Conservation (phyloP, 2,888 invertebrate species). For the Magallana nippona region DNA sequence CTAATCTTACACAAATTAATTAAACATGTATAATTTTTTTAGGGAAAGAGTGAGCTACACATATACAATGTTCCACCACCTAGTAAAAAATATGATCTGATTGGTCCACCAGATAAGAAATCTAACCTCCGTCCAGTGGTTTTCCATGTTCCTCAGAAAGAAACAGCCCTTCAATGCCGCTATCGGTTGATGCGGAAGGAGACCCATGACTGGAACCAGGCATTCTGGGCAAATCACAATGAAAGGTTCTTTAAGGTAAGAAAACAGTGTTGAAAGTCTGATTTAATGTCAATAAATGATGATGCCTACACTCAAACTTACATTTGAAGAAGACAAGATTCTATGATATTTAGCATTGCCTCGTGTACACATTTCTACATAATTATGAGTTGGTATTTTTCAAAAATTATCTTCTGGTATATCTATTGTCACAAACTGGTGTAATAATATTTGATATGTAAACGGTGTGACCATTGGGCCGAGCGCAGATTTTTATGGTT, state of each 20-base stretch:
- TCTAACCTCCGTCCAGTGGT: conserved; percentile 89
- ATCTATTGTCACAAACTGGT: background rate
- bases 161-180: conserved; percentile 85
- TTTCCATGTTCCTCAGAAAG: conserved; percentile 85
- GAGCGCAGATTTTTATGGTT: too few relatives aligned
- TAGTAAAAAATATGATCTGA: conserved; percentile 82
- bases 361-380: too few relatives aligned
- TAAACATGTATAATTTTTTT: background rate
- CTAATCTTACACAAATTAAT: background rate
- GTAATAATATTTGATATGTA: background rate
- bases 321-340: too few relatives aligned
- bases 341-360: too few relatives aligned
- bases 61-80: conserved; percentile 38
- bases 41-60: conserved; percentile 33
- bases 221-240: conserved; percentile 91
- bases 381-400: too few relatives aligned
- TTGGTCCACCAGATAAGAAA: conserved; percentile 89
- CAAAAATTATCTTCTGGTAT: too few relatives aligned
- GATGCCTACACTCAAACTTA: too few relatives aligned
- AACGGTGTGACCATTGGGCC: too few relatives aligned
- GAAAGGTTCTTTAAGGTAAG: conserved; percentile 86
- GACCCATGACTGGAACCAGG: conserved; percentile 91
- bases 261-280: too few relatives aligned
- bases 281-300: too few relatives aligned
- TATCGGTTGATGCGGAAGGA: conserved; percentile 85